These are phyloP conservation scores for Pandemis heparana DNA, from an alignment of 2,888 invertebrate genomes.

Conservation along the genomic window DNA sequence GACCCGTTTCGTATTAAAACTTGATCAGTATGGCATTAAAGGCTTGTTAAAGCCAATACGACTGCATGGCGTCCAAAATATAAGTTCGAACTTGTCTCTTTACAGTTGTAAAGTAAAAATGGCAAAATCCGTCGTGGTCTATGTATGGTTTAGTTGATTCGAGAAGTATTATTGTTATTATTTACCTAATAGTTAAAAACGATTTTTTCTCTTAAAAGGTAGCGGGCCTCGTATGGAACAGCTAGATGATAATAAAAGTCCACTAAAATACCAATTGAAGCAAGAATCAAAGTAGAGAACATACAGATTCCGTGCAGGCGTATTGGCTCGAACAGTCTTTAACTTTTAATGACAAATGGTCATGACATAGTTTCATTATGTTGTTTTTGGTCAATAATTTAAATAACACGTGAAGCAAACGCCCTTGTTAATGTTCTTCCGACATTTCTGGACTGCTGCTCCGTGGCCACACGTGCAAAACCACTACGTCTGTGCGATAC, in stretches of 20 bases:
- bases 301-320: not conserved
- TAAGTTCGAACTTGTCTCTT: too few species aligned
- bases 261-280: not conserved
- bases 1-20: not conserved
- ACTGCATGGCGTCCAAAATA: not conserved
- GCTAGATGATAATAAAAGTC: too few species aligned
- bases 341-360: slow-evolving; percentile 7
- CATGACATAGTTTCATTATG: slow-evolving; percentile 21
- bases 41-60: not conserved
- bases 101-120: too few species aligned
- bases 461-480: too few species aligned
- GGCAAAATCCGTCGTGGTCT: too few species aligned
- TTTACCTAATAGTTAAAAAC: too few species aligned
- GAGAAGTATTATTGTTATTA: too few species aligned
- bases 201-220: too few species aligned
- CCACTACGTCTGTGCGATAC: too few species aligned
- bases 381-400: slow-evolving; percentile 8
- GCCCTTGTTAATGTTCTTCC: not conserved
- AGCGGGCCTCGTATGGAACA: too few species aligned
- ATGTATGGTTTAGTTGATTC: too few species aligned
- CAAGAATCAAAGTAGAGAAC: too few species aligned
- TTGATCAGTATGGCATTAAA: not conserved
- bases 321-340: not conserved
- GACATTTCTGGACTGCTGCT: not conserved
- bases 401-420: not conserved